phyloP scores from a whole-genome alignment of 2,113 vertebrate genomes.

The Trichomycterus rosablanca region DNA sequence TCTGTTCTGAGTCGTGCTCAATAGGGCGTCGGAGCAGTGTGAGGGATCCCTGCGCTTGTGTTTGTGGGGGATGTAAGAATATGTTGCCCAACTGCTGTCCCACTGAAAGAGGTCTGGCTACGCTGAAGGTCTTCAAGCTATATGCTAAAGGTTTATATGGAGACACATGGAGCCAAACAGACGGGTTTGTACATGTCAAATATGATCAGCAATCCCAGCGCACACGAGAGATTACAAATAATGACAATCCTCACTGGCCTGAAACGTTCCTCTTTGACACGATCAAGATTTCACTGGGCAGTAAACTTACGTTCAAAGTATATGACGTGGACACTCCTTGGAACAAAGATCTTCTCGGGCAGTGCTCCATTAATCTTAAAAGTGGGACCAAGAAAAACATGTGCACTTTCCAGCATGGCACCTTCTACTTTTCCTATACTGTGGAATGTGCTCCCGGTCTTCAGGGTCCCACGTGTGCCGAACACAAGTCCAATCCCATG shows the following conservation, averaged over 20 bases:
- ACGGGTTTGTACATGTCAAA: slow-evolving; percentile 58
- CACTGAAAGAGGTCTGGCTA: slow-evolving; percentile 56
- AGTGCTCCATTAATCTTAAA: slow-evolving; percentile 44
- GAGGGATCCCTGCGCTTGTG: slow-evolving; percentile 60
- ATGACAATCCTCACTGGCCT: slow-evolving; percentile 60
- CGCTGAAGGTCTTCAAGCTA: slow-evolving; percentile 52
- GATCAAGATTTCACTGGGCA: slow-evolving; percentile 31
- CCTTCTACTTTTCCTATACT: slow-evolving; percentile 51
- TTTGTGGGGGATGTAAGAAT: slow-evolving; percentile 48
- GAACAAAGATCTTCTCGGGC: slow-evolving; percentile 58
- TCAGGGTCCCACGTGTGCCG: slow-evolving; percentile 50
- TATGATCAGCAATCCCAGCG: slow-evolving; percentile 27
- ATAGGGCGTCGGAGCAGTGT: slow-evolving; percentile 42
- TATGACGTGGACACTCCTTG: slow-evolving; percentile 60
- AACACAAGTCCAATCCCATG: slow-evolving; percentile 57
- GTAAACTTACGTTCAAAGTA: slow-evolving; percentile 51
- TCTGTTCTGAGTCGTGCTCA: slow-evolving; percentile 56
- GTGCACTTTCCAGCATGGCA: slow-evolving; percentile 57
- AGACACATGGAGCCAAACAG: slow-evolving; percentile 1
- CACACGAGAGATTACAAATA: slow-evolving; percentile 39
- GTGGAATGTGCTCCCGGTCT: slow-evolving; percentile 61
- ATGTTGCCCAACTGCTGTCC: slow-evolving; percentile 66
- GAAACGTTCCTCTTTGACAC: slow-evolving; percentile 53
- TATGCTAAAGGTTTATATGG: slow-evolving; percentile 55
- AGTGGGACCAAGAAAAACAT: neutral